Conservation (phyloP, 2,113 vertebrate genomes). For the Oophaga pumilio region DNA sequence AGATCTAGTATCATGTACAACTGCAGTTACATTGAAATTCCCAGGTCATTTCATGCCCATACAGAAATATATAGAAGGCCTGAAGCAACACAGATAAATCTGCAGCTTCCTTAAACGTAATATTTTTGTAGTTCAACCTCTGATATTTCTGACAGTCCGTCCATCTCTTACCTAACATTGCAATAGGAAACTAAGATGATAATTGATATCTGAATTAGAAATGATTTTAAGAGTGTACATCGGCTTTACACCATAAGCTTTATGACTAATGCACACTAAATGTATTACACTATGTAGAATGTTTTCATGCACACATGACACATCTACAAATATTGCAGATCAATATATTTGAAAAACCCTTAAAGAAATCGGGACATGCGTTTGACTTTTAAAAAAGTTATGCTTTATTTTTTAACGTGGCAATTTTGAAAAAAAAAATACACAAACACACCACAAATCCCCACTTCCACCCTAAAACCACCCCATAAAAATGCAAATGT, state of each 20-base stretch:
- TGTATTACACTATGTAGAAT: background rate
- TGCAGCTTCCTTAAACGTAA: too few relatives aligned
- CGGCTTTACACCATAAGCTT: background rate
- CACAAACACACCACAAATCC: background rate
- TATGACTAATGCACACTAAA: background rate
- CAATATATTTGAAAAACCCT: background rate
- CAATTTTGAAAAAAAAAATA: background rate
- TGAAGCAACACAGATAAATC: background rate
- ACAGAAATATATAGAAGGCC: background rate
- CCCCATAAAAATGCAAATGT: too few relatives aligned
- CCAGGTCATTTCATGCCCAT: background rate
- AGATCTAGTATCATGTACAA: conserved; percentile 67
- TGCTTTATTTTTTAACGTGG: background rate
- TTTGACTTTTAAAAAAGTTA: background rate
- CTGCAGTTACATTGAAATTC: background rate
- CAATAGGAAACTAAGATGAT: background rate
- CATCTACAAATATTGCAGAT: background rate
- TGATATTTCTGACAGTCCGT: background rate
- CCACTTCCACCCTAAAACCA: too few relatives aligned
- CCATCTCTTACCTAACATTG: background rate
- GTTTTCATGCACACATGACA: background rate
- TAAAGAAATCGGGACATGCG: background rate
- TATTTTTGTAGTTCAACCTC: background rate
- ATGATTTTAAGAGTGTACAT: background rate
- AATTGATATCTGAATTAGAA: background rate